Conservation (phyloP, 2,888 invertebrate genomes). For the Caenorhabditis macrosperma region DNA sequence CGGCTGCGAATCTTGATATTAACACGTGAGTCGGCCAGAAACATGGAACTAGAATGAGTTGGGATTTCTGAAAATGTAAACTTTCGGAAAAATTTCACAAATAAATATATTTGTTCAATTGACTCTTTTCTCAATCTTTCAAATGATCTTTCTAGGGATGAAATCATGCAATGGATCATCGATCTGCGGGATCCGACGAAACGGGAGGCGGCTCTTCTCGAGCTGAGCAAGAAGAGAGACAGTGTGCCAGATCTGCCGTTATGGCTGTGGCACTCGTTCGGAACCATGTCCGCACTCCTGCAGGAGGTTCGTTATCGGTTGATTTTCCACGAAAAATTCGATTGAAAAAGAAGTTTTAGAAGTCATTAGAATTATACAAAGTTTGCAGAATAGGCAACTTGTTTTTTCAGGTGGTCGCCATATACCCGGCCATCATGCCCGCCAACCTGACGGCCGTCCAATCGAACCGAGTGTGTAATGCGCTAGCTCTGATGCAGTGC, state of each 20-base stretch:
- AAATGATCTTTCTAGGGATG: slow-evolving; percentile 84
- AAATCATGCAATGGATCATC: slow-evolving; percentile 92
- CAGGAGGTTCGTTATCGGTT: slow-evolving; percentile 86
- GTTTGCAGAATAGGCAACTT: neutral
- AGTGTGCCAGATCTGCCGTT: slow-evolving; percentile 96
- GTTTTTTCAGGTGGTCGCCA: slow-evolving; percentile 85
- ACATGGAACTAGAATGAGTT: too few species aligned
- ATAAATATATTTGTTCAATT: neutral
- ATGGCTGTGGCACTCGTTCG: slow-evolving; percentile 98
- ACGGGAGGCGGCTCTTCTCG: slow-evolving; percentile 95
- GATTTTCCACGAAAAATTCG: neutral
- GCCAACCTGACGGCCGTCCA: slow-evolving; percentile 96
- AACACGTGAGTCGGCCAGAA: slow-evolving; percentile 47
- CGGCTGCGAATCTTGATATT: slow-evolving; percentile 60
- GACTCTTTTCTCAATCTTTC: too few species aligned
- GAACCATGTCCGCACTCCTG: slow-evolving; percentile 94
- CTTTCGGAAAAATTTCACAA: neutral
- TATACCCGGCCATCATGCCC: slow-evolving; percentile 98
- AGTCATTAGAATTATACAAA: neutral
- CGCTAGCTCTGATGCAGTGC: slow-evolving; percentile 96
- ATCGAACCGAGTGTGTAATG: slow-evolving; percentile 98
- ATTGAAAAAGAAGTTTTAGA: too few species aligned
- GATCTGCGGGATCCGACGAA: slow-evolving; percentile 94
- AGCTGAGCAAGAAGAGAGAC: slow-evolving; percentile 91
- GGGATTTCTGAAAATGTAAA: neutral